phyloP scores from a whole-genome alignment of 2,113 vertebrate genomes.

The Gadus chalcogrammus region DNA sequence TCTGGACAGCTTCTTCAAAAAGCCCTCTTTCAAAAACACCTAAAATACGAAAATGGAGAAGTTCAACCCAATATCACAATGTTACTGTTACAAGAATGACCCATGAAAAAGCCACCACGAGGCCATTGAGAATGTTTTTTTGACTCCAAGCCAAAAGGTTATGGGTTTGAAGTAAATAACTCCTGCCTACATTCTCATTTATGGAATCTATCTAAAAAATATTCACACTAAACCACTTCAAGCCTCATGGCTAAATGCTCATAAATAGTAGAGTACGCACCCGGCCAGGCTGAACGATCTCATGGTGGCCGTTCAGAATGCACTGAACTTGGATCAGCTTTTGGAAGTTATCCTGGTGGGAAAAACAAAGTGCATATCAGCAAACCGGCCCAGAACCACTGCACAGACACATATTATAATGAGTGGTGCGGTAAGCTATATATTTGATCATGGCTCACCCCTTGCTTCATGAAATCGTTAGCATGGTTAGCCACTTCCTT shows the following conservation, averaged over 20 bases:
- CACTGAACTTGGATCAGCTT: constrained; percentile 96
- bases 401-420: background rate
- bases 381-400: background rate
- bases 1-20: constrained; percentile 91
- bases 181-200: too few species aligned
- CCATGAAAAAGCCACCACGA: too few species aligned
- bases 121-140: too few species aligned
- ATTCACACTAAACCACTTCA: background rate
- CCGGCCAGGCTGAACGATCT: constrained; percentile 93
- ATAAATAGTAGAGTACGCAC: constrained; percentile 64
- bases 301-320: constrained; percentile 87
- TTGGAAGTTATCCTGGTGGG: constrained; percentile 90
- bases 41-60: constrained; percentile 36
- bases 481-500: constrained; percentile 96
- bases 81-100: background rate
- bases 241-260: too few species aligned
- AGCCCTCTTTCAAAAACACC: constrained; percentile 95
- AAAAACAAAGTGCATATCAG: constrained; percentile 12
- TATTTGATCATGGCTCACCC: constrained; percentile 75
- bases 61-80: background rate
- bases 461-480: constrained; percentile 95
- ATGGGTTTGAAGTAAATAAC: too few species aligned
- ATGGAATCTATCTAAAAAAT: too few species aligned
- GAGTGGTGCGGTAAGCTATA: background rate
- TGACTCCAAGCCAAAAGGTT: too few species aligned